Evolutionary conservation across 2,797 vertebrate genomes (phyloP).

Genomic region (Thripadectes ignobilis): DNA sequence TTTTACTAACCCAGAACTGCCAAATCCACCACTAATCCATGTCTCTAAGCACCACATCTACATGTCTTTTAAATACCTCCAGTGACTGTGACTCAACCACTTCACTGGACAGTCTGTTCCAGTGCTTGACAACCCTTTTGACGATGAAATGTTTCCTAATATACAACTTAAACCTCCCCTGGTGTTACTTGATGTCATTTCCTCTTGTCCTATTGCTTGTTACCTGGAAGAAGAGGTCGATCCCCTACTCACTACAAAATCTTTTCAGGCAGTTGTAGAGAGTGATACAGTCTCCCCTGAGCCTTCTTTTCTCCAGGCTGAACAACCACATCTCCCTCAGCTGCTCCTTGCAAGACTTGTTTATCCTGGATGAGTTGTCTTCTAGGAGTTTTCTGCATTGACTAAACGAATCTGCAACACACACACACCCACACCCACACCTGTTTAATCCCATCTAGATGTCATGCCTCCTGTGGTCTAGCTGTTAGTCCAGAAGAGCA

Average conservation of each 20-base stretch:
- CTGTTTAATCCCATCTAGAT: neutral
- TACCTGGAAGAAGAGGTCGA: neutral
- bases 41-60: accelerated
- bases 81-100: neutral
- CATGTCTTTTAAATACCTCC: neutral
- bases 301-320: neutral
- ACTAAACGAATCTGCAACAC: neutral
- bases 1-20: neutral
- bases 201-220: neutral
- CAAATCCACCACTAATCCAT: neutral
- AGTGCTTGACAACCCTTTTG: neutral
- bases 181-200: neutral
- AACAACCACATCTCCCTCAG: accelerated
- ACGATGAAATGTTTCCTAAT: neutral
- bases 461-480: neutral
- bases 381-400: neutral
- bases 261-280: neutral
- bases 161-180: neutral
- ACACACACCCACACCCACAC: neutral
- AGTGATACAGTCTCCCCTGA: accelerated
- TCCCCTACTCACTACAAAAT: accelerated
- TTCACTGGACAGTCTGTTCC: neutral
- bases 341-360: neutral
- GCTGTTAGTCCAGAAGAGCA: neutral
- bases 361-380: neutral